A percentile compares a stretch with the other conserved stretches of the same genome.
Conservation (phyloP, 2,888 invertebrate genomes). For the Blastobasis lacticolella region DNA sequence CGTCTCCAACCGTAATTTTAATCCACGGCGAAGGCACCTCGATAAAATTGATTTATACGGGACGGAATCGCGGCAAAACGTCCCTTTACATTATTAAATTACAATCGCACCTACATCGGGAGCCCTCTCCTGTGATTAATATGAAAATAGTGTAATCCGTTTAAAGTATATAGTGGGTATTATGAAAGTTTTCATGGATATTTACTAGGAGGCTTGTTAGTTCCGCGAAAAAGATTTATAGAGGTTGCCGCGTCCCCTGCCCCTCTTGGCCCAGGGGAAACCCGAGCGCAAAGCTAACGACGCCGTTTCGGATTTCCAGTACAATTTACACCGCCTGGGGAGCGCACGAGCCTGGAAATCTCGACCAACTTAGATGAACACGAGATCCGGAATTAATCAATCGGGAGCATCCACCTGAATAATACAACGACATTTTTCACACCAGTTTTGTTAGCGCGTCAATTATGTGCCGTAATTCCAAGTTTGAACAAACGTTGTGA, state of each 20-base stretch:
- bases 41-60: constrained; percentile 58
- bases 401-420: constrained; percentile 33
- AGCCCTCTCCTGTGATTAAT: constrained; percentile 51
- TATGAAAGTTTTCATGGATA: constrained; percentile 59
- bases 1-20: constrained; percentile 38
- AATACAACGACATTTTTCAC: constrained; percentile 33
- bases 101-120: constrained; percentile 32
- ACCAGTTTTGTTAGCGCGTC: constrained; percentile 18
- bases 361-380: constrained; percentile 50
- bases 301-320: constrained; percentile 64
- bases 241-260: constrained; percentile 56
- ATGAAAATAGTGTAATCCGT: constrained; percentile 57
- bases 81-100: constrained; percentile 56
- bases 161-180: constrained; percentile 37
- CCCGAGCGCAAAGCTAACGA: constrained; percentile 63
- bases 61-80: constrained; percentile 38
- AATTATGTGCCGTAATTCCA: too few relatives aligned
- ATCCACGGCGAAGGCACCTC: constrained; percentile 39
- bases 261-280: constrained; percentile 58
- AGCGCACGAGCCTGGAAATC: constrained; percentile 45
- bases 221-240: constrained; percentile 68
- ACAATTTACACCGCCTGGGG: constrained; percentile 61
- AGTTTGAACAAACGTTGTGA: too few relatives aligned
- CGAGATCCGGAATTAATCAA: constrained; percentile 55
- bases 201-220: constrained; percentile 61